Evolutionary conservation across 2,797 vertebrate genomes (phyloP), one percentile per base, ranked within the genome.

Genomic region (Liparis tanakae): DNA sequence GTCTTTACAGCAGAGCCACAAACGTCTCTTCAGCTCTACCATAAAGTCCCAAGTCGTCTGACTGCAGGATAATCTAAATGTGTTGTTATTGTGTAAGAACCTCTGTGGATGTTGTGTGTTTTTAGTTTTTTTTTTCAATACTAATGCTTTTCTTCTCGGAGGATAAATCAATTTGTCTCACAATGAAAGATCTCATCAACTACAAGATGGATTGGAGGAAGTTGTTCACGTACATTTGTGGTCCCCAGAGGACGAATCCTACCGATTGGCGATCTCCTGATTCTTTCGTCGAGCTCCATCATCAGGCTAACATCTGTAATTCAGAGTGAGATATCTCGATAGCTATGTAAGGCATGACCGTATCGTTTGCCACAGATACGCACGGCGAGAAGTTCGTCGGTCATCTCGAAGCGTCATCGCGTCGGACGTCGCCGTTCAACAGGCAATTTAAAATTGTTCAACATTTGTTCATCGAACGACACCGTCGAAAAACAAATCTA

Each of bases 1-100:
- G 33, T 78, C 71, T 70, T 67, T 10, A 60, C 54, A 67, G 20
- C 67, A 20, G 39, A 77, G 41, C 39, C 37, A 68, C 55, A 72
- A 75, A 75, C 73, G 36, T 63, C 66, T 59, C 36, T 33, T 59
- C 65, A 51, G 65, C 59, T 69, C 22, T 12, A 48, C n/a, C 25
- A 33, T 5, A 50, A 50, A 54, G 62, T n/a, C 14, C 43, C 1
- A 4, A 48, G 13, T 39, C 6, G 1, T 34, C 67, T 64, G 57
- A 18, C 33, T 48, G 63, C 46, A 25, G 48, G 57, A 63, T 15
- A 15, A 61, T 55, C 44, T 39, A 7, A 22, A 37, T 36, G 50
- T 58, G 34, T 53, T 36, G 10, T 70, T 55, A 44, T 36, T 55
- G 20, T 51, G 30, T 7, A 2, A 37, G 13, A 22, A 41, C 2